These are phyloP conservation scores for Conops quadrifasciatus DNA, from an alignment of 2,888 invertebrate genomes.

Conservation along the genomic window DNA sequence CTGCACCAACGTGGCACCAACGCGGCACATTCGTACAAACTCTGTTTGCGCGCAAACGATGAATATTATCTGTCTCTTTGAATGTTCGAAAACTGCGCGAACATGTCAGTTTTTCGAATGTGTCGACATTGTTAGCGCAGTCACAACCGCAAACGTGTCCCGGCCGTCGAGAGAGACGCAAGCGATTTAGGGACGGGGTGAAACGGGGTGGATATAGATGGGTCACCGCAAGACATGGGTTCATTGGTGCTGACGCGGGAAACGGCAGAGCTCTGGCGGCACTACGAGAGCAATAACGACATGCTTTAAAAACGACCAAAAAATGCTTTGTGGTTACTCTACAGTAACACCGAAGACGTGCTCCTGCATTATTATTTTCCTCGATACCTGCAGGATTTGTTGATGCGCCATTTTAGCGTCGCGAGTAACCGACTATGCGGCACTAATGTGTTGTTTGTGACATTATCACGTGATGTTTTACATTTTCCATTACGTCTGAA, in stretches of 20 bases:
- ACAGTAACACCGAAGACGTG: conserved; percentile 17
- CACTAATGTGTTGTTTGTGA: conserved; percentile 25
- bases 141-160: conserved; percentile 14
- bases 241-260: neutral
- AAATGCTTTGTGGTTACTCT: neutral
- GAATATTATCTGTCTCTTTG: no score
- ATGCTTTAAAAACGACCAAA: neutral
- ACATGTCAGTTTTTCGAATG: neutral
- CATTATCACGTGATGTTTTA: conserved; percentile 24
- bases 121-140: conserved; percentile 6
- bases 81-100: neutral
- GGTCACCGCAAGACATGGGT: neutral
- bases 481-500: conserved; percentile 15
- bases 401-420: conserved; percentile 18
- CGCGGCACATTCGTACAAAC: no score
- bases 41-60: no score
- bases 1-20: no score
- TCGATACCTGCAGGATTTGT: conserved; percentile 22
- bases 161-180: neutral
- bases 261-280: no score
- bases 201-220: neutral
- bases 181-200: neutral
- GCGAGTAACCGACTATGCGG: conserved; percentile 6
- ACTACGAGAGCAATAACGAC: no score
- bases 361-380: conserved; percentile 5